These are phyloP conservation scores for Arvicanthis niloticus DNA, from an alignment of 2,113 vertebrate species.

Conservation along the genomic window DNA sequence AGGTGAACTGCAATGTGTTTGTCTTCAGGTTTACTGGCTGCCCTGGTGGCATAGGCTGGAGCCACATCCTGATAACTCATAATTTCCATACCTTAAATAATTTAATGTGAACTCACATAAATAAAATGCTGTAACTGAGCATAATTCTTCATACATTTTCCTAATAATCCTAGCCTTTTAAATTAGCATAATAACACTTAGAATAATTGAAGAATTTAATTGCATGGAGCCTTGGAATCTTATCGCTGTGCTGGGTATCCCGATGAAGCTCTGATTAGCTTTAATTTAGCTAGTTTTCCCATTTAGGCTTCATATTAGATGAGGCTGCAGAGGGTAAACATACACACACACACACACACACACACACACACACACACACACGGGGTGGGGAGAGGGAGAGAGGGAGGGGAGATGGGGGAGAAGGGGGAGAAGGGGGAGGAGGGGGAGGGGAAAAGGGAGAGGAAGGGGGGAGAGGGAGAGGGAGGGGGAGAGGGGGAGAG, in stretches of 20 bases:
- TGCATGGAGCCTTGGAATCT: conserved; percentile 23
- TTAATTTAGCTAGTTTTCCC: conserved; percentile 13
- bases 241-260: neutral
- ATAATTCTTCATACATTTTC: conserved; percentile 75
- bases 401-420: no score
- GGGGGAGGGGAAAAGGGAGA: no score
- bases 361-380: neutral
- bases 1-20: neutral
- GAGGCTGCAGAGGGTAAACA: neutral
- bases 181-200: conserved; percentile 71
- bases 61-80: neutral
- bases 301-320: neutral
- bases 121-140: conserved; percentile 67
- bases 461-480: no score
- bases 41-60: neutral
- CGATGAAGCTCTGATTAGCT: conserved; percentile 38
- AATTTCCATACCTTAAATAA: conserved; percentile 67
- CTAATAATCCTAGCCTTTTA: conserved; percentile 65
- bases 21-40: neutral
- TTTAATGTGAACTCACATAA: conserved; percentile 68
- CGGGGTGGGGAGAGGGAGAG: no score
- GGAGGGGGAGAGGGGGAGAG: no score
- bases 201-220: conserved; percentile 71
- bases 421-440: no score
- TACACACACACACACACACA: neutral